Base-by-base conservation (phyloP, 2,113 vertebrate genomes). In the Scortum barcoo region DNA sequence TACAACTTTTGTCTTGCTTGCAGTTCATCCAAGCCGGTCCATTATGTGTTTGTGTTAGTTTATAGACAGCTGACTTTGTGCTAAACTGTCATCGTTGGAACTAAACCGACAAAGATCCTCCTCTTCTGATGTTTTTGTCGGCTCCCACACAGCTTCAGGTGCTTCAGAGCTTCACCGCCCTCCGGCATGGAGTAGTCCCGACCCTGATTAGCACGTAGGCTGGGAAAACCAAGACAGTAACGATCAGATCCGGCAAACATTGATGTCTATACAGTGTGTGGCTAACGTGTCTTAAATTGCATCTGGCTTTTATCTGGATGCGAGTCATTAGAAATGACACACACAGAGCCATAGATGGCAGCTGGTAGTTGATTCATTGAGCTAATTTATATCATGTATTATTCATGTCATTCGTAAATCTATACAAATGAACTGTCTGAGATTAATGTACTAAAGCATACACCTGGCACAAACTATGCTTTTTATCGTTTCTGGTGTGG, bases 391-490 rank as follows among this genome's bases (percentile, higher is more conserved):
- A 24, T 40, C 42, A 51, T 75, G 33, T 24, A 28, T 44, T 57
- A 38, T 58, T 80, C 2, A 24, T 7, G 20, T 68, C 50, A 53
- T 44, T 19, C 14, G 42, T 73, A 28, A 62, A 68, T 72, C 30
- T 42, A 3, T 50, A 63, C 28, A 76, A 74, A 76, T 76, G 16
- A 71, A 42, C 13, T 22, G 24, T 26, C 13, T 38, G 30, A 28
- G 70, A 67, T 71, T 63, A 78, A 81, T 68, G 19, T 74, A 57
- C 36, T 71, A 13, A 54, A 68, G 7, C 36, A n/a, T 1, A 20
- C 53, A 62, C 60, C 17, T 63, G n/a, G n/a, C 19, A 22, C 51
- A 53, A 24, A 61, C 38, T 19, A 3, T 36, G 46, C 17, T 1
- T 70, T 67, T 60, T 22, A 70, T 75, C 0, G 1, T 46, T 56